A percentile compares a stretch with the other conserved stretches of the same genome.
phyloP scores from a whole-genome alignment of 2,888 invertebrate genomes.

The Tuberolachnus salignus region DNA sequence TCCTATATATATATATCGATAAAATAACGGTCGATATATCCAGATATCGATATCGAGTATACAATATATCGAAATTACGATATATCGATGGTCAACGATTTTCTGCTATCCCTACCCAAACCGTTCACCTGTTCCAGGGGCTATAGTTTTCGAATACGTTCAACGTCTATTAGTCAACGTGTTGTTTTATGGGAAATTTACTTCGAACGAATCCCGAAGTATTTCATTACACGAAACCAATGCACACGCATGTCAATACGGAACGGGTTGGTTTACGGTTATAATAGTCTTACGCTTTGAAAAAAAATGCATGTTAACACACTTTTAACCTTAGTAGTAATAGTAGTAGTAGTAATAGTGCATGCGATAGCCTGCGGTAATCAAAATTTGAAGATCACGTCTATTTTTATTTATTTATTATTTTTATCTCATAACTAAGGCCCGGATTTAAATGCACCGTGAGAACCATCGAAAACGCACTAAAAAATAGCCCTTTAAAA shows the following conservation, averaged over 20 bases:
- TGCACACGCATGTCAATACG: conserved; percentile 36
- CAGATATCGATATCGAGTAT: no score
- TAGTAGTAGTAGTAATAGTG: neutral
- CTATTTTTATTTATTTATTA: no score
- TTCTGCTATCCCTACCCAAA: neutral
- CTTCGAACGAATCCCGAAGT: conserved; percentile 48
- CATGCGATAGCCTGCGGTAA: neutral
- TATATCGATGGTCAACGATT: no score
- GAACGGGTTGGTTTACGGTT: conserved; percentile 39
- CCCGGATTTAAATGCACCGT: no score
- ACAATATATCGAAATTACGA: no score
- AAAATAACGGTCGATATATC: no score
- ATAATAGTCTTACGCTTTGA: conserved; percentile 38
- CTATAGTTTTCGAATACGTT: conserved; percentile 35
- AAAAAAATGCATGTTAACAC: neutral
- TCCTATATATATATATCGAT: no score
- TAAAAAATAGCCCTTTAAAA: no score
- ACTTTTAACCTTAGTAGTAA: neutral
- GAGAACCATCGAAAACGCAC: no score
- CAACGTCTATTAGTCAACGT: conserved; percentile 42
- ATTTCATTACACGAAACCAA: conserved; percentile 16
- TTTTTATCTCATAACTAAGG: no score
- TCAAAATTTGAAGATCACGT: conserved; percentile 37
- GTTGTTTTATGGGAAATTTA: conserved; percentile 51
- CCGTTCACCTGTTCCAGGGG: conserved; percentile 41